Conservation (phyloP, 2,797 vertebrate genomes). For the Triplophysa yarkandensis region DNA sequence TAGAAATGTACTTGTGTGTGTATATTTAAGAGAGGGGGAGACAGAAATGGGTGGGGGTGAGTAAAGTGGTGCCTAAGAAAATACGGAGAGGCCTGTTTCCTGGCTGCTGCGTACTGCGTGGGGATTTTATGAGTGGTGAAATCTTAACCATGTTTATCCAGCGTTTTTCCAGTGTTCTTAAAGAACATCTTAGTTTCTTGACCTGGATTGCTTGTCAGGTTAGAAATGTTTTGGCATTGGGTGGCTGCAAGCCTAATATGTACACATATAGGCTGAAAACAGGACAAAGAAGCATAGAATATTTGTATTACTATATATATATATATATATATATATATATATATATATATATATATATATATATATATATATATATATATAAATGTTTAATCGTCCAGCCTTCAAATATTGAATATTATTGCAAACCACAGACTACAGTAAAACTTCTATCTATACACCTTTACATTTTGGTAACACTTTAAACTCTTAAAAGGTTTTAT, state of each 20-base stretch:
- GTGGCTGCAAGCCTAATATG: neutral
- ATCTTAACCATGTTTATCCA: constrained; percentile 49
- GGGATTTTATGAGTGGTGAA: constrained; percentile 49
- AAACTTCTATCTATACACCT: neutral
- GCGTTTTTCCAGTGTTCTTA: constrained; percentile 40
- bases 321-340: no score
- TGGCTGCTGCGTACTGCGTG: constrained; percentile 33
- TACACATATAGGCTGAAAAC: neutral
- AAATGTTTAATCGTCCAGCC: no score
- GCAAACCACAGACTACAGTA: neutral
- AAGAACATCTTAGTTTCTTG: constrained; percentile 37
- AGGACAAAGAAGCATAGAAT: neutral
- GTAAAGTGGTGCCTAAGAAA: constrained; percentile 37
- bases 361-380: no score
- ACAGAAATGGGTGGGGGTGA: constrained; percentile 20
- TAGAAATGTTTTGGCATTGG: constrained; percentile 16
- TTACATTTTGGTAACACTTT: no score
- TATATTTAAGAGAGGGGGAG: constrained; percentile 17
- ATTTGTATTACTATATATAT: no score
- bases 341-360: no score
- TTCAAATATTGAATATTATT: neutral
- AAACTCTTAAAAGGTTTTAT: no score
- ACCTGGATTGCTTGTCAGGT: constrained; percentile 2
- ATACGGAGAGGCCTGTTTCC: constrained; percentile 54
- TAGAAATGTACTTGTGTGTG: constrained; percentile 5